Percentiles rank a stretch among this genome's conserved stretches.
These are phyloP conservation scores for Dasyprocta punctata DNA, from an alignment of 2,113 vertebrate species.

Conservation along the genomic window DNA sequence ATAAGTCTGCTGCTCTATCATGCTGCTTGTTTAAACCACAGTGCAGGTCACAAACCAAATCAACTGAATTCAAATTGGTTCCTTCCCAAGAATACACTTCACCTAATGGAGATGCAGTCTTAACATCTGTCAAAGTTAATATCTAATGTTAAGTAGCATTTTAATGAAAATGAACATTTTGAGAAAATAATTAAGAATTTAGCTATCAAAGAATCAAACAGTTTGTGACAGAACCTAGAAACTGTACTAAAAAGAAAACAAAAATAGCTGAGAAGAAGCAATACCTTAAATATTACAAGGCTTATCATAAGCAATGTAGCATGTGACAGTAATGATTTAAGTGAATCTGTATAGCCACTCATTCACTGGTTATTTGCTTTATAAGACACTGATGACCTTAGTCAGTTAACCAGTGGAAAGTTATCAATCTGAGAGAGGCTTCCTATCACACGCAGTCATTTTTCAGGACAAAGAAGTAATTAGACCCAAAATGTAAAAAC, in stretches of 20 bases:
- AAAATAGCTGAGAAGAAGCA: slow-evolving; percentile 1
- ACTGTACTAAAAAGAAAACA: neutral
- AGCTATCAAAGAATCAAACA: slow-evolving; percentile 56
- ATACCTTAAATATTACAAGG: slow-evolving; percentile 14
- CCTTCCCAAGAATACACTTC: slow-evolving; percentile 67
- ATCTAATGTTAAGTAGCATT: slow-evolving; percentile 69
- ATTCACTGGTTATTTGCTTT: slow-evolving; percentile 29
- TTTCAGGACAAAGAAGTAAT: slow-evolving; percentile 61
- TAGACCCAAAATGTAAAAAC: slow-evolving; percentile 60
- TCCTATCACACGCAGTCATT: slow-evolving; percentile 43
- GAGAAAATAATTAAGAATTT: slow-evolving; percentile 51
- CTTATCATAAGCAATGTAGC: neutral
- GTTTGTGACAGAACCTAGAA: slow-evolving; percentile 36
- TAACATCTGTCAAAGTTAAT: slow-evolving; percentile 74
- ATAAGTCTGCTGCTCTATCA: slow-evolving; percentile 9
- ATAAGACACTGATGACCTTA: slow-evolving; percentile 26
- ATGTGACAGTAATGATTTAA: neutral
- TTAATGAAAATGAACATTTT: slow-evolving; percentile 67
- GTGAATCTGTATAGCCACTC: neutral
- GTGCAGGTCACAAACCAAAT: slow-evolving; percentile 68
- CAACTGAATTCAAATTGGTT: slow-evolving; percentile 67
- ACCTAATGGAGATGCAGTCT: slow-evolving; percentile 65
- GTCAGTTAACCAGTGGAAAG: slow-evolving; percentile 42
- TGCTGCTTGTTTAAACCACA: neutral
- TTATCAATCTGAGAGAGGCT: slow-evolving; percentile 55